Base-by-base conservation (phyloP, 2,888 invertebrate species). In the Lobophora halterata region DNA sequence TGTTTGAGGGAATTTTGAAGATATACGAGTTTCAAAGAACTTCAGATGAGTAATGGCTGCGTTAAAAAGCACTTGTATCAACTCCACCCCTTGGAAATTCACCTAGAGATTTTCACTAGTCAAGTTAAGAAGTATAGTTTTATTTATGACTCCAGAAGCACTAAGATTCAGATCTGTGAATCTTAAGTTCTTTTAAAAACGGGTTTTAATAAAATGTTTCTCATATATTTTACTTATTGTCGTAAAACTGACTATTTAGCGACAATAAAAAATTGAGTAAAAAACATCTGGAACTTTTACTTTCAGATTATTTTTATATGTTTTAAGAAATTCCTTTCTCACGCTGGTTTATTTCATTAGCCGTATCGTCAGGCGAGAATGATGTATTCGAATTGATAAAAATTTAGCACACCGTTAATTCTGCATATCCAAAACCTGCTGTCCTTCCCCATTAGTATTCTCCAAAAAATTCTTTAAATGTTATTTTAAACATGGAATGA, bases 301-400 rank as follows among this genome's bases (percentile, higher is more conserved):
- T 17, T 33, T 3, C 12, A 12, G 13, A 25, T 24, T 21, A 23
- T 13, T 23, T 14, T 30, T 24, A 13, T 8, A 14, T 19, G 7
- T 26, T 30, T 13, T 23, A 7, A 11, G 2, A 42, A 26, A 45
- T 36, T 30, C 32, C 20, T 33, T 45, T 41, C 40, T 26, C 20
- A 37, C 14, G 49, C 49, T 46, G 26, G 58, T 63, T 61, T 56
- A 57, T 49, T 60, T 62, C 61, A 65, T 65, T 67, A 70, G 48
- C 49, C 53, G 55, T 71, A 69, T 70, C 66, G 43, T 48, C 37
- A 24, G 29, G 33, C 55, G 49, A 43, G 57, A 46, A 59, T 69
- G 66, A 61, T 57, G 46, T 45, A 64, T 68, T 53, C 24, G 39
- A 21, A 37, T 31, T 53, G 71, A 71, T 72, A 70, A 54, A 27